Base-by-base conservation (phyloP, 1,140 invertebrate species). In the Cotesia vestalis region DNA sequence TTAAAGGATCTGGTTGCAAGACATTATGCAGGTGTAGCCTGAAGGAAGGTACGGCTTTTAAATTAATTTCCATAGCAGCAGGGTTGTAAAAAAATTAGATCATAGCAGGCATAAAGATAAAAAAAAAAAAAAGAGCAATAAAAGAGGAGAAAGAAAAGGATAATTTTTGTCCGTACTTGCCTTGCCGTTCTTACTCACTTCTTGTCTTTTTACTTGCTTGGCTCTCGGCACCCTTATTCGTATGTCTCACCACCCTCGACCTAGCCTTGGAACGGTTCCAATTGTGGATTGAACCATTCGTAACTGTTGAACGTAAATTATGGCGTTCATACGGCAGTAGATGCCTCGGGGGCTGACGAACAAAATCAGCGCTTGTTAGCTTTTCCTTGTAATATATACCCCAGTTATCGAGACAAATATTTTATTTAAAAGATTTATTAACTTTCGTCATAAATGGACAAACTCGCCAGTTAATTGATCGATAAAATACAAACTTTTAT, bases 271-370 rank as follows among this genome's bases (percentile, higher is more conserved):
- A 80, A 71, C 71, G 59, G 53, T 78, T 81, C 79, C 80, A 81
- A 82, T 80, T 76, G 80, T 75, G 77, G 79, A 82, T 82, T 80
- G 80, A 82, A 82, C 75, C 78, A 75, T 81, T 81, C 73, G 77
- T 82, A 81, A 81, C 77, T 82, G 78, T 82, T 82, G 78, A 82
- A 80, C 78, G 79, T 81, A 78, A 82, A 77, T 81, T 82, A 82
- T 78, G 78, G 75, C 77, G 76, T 80, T 80, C 81, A 81, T 81
- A 80, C 78, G 78, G 78, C 78, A 36, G 36, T 38, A 27, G 20
- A 38, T 53, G 38, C 14, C 57, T 20, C 17, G 6, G 14, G 20
- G 20, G 14, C 57, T 20, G 57, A 59, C 20, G 17, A 59, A 20
- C 14, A 20, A 59, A 59, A 59, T 59, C 57, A 59, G 57, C 17